phyloP scores from a whole-genome alignment of 2,888 invertebrate species.

The Sturmia bella region DNA sequence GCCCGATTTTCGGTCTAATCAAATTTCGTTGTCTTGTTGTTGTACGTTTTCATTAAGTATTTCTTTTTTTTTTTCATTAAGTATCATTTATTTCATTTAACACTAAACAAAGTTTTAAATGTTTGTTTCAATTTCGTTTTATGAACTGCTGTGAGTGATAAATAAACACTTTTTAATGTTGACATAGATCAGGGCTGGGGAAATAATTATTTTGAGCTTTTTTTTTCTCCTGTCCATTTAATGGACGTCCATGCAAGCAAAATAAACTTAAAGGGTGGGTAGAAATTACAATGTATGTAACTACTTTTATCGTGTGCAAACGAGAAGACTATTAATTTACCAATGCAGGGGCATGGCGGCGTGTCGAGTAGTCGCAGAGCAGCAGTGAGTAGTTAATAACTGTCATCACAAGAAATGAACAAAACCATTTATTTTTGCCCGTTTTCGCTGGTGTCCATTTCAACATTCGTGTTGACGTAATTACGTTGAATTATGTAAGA shows the following conservation, averaged over 20 bases:
- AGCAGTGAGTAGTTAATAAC: background rate
- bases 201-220: conserved; percentile 37
- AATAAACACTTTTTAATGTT: conserved; percentile 55
- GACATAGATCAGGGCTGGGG: conserved; percentile 59
- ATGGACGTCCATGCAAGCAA: background rate
- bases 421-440: background rate
- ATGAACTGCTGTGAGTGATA: conserved; percentile 21
- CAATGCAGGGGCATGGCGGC: background rate
- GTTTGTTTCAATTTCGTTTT: conserved; percentile 23
- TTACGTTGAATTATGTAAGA: background rate
- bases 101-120: conserved; percentile 46
- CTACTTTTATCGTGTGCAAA: background rate
- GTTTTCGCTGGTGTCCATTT: background rate
- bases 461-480: conserved; percentile 7
- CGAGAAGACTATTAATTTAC: conserved; percentile 3
- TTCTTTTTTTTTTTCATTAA: conserved; percentile 7
- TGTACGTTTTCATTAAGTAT: conserved; percentile 21
- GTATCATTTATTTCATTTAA: conserved; percentile 19
- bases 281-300: background rate
- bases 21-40: conserved; percentile 26
- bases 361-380: background rate
- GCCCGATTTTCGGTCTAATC: conserved; percentile 29
- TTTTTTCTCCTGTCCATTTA: too few species aligned
- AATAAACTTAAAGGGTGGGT: background rate
- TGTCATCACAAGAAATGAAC: conserved; percentile 15